Percentiles rank a stretch among this genome's conserved stretches.
Evolutionary conservation across 1,140 invertebrate species (phyloP).

Genomic region (Phymorhynchus buccinoides): DNA sequence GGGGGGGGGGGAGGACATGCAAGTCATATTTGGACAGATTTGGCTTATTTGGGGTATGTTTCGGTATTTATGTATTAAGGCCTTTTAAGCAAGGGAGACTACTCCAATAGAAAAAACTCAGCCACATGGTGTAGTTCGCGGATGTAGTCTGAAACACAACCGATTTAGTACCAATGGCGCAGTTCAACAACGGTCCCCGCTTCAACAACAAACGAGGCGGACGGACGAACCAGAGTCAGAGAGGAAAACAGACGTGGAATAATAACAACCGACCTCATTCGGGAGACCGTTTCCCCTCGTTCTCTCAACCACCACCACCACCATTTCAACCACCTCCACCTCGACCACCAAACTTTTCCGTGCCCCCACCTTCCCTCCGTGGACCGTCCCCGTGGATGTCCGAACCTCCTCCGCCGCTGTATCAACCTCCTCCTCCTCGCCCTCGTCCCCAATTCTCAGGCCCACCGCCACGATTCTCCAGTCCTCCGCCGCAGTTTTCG

Average conservation of each 20-base stretch:
- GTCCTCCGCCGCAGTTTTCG: not conserved
- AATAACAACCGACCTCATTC: not conserved
- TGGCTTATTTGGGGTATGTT: no score
- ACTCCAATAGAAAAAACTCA: no score
- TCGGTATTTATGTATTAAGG: no score
- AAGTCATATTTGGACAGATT: no score
- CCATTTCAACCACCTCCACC: not conserved
- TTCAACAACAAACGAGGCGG: not conserved
- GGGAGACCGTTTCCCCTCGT: not conserved
- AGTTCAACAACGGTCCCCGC: not conserved
- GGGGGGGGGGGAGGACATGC: no score
- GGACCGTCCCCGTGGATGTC: not conserved
- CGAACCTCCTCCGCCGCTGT: not conserved
- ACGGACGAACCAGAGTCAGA: not conserved
- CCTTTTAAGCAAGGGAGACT: no score
- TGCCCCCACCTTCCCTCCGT: not conserved
- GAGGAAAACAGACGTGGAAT: not conserved
- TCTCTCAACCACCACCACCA: not conserved
- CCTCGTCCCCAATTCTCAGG: not conserved
- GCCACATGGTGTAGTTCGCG: not conserved
- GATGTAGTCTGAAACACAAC: no score
- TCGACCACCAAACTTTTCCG: not conserved
- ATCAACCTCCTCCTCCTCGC: not conserved
- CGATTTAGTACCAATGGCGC: not conserved
- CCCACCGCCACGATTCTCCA: not conserved